Conservation (phyloP, 2,888 invertebrate species). For the Malthinus flaveolus region DNA sequence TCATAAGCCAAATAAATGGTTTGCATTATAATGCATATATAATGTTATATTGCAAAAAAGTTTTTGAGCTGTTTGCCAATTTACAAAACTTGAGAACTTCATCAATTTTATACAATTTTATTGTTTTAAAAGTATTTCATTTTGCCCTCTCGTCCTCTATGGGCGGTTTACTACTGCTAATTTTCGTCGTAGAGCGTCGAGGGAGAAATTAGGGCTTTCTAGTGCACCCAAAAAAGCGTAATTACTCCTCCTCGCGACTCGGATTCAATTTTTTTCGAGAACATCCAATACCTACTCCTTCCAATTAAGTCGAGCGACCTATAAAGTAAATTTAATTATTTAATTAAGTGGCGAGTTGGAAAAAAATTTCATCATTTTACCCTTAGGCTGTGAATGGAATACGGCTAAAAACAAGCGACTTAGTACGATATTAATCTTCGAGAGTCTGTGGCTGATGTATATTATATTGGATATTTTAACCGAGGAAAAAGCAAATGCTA, state of each 20-base stretch:
- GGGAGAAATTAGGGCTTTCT: too few species aligned
- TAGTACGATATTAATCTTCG: slow-evolving; percentile 54
- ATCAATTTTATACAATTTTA: slow-evolving; percentile 1
- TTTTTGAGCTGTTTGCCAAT: slow-evolving; percentile 40
- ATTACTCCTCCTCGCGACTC: too few species aligned
- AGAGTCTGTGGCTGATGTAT: slow-evolving; percentile 55
- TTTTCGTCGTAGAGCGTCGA: too few species aligned
- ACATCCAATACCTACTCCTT: too few species aligned
- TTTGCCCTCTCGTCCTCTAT: background rate
- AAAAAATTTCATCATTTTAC: background rate
- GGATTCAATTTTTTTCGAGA: too few species aligned
- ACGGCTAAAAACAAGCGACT: slow-evolving; percentile 43
- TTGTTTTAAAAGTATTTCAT: background rate
- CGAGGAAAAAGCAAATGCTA: slow-evolving; percentile 44
- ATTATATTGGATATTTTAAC: slow-evolving; percentile 56
- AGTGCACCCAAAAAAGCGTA: too few species aligned
- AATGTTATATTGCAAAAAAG: slow-evolving; percentile 56
- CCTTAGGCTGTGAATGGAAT: slow-evolving; percentile 31
- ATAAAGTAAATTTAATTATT: background rate
- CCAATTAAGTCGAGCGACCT: too few species aligned
- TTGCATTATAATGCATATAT: slow-evolving; percentile 56
- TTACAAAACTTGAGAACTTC: slow-evolving; percentile 14
- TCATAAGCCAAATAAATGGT: slow-evolving; percentile 42
- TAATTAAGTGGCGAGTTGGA: background rate
- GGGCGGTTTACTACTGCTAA: too few species aligned